phyloP scores from a whole-genome alignment of 1,140 invertebrate genomes.

The Diorhabda elongata region DNA sequence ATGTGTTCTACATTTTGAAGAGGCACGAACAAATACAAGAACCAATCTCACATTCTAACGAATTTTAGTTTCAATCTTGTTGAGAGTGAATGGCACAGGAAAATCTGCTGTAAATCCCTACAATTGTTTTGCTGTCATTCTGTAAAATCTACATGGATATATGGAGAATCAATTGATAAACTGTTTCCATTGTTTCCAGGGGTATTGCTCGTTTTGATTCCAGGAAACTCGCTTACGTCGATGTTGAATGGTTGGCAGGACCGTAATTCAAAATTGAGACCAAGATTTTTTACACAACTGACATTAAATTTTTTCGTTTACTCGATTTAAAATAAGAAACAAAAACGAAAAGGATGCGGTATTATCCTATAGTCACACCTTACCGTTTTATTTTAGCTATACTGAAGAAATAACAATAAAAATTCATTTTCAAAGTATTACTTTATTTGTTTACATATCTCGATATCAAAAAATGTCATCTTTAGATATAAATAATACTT shows the following conservation, averaged over 20 bases:
- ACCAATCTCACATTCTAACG: not conserved
- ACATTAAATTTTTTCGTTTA: too few species aligned
- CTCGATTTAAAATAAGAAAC: too few species aligned
- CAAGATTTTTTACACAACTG: too few species aligned
- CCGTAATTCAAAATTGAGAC: not conserved
- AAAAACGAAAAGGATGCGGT: too few species aligned
- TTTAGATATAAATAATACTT: too few species aligned
- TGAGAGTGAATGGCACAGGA: not conserved
- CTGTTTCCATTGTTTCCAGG: constrained; percentile 1
- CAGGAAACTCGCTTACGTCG: not conserved
- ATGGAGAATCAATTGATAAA: constrained; percentile 9
- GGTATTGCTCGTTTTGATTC: not conserved
- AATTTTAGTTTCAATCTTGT: constrained; percentile 3
- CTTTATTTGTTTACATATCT: too few species aligned
- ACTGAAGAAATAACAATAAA: too few species aligned
- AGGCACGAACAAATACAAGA: not conserved
- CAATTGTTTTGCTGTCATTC: constrained; percentile 5
- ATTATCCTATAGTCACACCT: too few species aligned
- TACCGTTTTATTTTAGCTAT: too few species aligned
- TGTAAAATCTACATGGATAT: constrained; percentile 7
- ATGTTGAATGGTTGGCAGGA: not conserved
- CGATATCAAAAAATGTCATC: too few species aligned
- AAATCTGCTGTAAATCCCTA: constrained; percentile 6
- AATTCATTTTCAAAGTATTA: too few species aligned
- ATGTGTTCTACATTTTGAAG: not conserved